Evolutionary conservation across 2,113 vertebrate species (phyloP).

Genomic region (Macrotus californicus): DNA sequence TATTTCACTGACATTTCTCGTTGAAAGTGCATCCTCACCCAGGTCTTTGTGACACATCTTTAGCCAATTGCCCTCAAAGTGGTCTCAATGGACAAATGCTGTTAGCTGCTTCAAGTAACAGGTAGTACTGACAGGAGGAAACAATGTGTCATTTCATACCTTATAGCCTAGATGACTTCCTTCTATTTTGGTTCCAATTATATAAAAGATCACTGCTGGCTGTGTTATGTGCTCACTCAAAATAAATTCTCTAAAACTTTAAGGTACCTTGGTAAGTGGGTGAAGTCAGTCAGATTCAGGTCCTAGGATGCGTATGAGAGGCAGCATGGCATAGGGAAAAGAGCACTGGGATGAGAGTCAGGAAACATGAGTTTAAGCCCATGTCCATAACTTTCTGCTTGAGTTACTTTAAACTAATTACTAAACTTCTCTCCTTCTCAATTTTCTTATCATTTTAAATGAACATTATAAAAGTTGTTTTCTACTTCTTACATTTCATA

Average conservation of each 20-base stretch:
- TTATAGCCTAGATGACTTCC: background rate
- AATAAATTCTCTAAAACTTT: slow-evolving; percentile 26
- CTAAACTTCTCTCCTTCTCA: background rate
- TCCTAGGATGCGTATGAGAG: background rate
- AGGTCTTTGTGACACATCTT: slow-evolving; percentile 21
- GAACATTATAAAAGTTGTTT: background rate
- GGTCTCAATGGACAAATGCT: background rate
- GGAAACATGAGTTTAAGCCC: background rate
- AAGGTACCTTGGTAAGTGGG: background rate
- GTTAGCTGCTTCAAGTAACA: slow-evolving; percentile 9
- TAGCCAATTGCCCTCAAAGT: background rate
- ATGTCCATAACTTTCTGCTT: background rate
- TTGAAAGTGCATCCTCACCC: background rate
- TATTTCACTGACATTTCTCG: background rate
- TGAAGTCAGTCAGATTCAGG: background rate
- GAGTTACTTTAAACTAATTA: background rate
- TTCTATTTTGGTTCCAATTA: slow-evolving; percentile 30
- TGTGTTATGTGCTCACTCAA: background rate
- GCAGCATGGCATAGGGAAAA: background rate
- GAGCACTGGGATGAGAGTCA: background rate
- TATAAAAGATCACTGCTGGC: background rate
- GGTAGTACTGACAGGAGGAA: background rate
- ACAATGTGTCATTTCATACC: slow-evolving; percentile 23
- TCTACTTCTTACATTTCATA: background rate
- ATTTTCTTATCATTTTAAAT: background rate